These are phyloP conservation scores for Psittacula derbiana DNA, from an alignment of 2,797 vertebrate species.

Conservation along the genomic window DNA sequence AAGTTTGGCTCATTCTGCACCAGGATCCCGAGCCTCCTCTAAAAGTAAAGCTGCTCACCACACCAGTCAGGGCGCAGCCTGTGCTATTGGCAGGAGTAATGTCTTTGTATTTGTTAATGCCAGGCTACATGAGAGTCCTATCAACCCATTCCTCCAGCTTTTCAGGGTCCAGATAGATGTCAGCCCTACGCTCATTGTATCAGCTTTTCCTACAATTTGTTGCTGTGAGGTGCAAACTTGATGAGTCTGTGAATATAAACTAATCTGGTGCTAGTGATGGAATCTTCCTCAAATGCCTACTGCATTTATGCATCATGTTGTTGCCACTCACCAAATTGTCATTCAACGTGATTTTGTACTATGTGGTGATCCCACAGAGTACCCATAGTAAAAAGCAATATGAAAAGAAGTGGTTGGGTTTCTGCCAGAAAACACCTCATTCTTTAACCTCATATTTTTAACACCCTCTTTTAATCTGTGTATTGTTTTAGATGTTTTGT, in stretches of 20 bases:
- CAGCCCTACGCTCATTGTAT: not conserved
- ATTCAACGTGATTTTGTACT: not conserved
- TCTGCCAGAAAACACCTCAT: not conserved
- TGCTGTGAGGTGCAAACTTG: not conserved
- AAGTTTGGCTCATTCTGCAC: not conserved
- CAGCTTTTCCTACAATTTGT: not conserved
- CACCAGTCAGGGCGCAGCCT: not conserved
- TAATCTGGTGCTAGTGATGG: not conserved
- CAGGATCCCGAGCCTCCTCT: not conserved
- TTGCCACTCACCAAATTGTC: not conserved
- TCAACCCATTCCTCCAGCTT: not conserved
- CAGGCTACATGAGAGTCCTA: not conserved
- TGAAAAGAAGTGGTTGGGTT: rapidly evolving
- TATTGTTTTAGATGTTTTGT: not conserved
- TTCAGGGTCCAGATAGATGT: not conserved
- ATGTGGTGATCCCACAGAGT: not conserved
- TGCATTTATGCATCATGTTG: not conserved
- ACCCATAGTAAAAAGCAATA: not conserved
- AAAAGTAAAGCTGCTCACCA: not conserved
- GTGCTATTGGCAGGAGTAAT: not conserved
- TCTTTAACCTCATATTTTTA: not conserved
- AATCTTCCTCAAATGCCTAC: not conserved
- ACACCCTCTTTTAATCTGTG: not conserved
- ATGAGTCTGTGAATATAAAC: not conserved
- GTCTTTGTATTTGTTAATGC: not conserved